Percentiles rank a stretch among this genome's conserved stretches.
Evolutionary conservation across 2,113 vertebrate species (phyloP).

Genomic region (Crypturellus undulatus): DNA sequence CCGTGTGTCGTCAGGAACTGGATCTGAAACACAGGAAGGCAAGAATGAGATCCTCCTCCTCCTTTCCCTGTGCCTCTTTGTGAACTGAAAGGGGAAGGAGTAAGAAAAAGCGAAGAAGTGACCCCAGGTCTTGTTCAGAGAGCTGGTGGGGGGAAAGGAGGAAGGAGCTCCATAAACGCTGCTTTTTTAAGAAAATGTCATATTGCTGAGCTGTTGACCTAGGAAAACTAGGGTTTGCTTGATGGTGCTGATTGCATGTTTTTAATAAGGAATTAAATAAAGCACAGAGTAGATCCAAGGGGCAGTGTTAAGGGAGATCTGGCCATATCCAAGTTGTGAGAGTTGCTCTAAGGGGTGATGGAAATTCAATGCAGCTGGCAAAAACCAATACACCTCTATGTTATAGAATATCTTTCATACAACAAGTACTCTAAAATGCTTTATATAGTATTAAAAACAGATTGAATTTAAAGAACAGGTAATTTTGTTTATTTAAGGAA

Average conservation of each 20-base stretch:
- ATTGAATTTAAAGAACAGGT: slow-evolving; percentile 67
- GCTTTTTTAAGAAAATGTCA: neutral
- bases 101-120: neutral
- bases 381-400: slow-evolving; percentile 53
- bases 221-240: slow-evolving; percentile 2
- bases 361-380: slow-evolving; percentile 71
- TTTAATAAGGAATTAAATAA: slow-evolving; percentile 41
- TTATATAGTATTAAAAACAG: slow-evolving; percentile 65
- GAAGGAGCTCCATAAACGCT: neutral
- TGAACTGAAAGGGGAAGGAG: neutral
- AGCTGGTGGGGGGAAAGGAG: neutral
- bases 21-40: slow-evolving; percentile 20
- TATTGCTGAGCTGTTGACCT: neutral
- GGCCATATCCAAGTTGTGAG: neutral
- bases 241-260: neutral
- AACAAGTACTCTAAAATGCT: slow-evolving; percentile 8
- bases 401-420: slow-evolving; percentile 47
- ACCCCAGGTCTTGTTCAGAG: neutral
- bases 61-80: neutral
- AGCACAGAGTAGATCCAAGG: neutral
- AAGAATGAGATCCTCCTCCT: slow-evolving; percentile 8
- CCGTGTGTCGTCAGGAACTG: neutral
- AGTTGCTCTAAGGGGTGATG: slow-evolving; percentile 37
- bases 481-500: slow-evolving; percentile 64
- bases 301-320: slow-evolving; percentile 1